Conservation (phyloP, 2,888 invertebrate genomes). For the Psylliodes chrysocephalus region DNA sequence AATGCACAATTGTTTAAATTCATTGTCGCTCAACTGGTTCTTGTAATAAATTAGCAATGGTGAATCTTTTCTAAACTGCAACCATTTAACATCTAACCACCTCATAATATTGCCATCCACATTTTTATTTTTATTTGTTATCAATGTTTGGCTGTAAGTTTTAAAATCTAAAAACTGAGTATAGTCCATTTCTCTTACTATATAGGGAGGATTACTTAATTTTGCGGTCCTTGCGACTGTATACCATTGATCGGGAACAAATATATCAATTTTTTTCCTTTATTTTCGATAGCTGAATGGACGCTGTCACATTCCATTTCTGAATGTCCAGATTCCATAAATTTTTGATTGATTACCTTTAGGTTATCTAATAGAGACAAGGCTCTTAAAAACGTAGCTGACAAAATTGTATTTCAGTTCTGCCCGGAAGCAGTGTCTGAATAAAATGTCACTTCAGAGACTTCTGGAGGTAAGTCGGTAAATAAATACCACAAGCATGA, state of each 20-base stretch:
- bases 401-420: constrained; percentile 1
- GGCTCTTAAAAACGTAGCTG: background rate
- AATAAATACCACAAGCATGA: background rate
- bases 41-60: background rate
- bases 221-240: background rate
- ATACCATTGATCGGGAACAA: constrained; percentile 1
- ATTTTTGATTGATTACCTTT: background rate
- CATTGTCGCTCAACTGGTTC: background rate
- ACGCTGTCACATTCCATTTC: too few species aligned
- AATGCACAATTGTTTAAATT: constrained; percentile 4
- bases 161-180: constrained; percentile 4
- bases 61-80: background rate
- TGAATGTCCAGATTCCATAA: too few species aligned
- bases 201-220: too few species aligned
- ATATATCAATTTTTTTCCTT: too few species aligned
- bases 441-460: constrained; percentile 7
- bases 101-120: background rate
- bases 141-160: background rate
- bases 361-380: background rate
- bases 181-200: background rate
- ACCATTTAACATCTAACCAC: background rate
- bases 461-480: constrained; percentile 1
- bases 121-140: constrained; percentile 1
- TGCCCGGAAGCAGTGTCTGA: constrained; percentile 3
- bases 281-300: too few species aligned